Evolutionary conservation across 2,888 invertebrate genomes (phyloP).

Genomic region (Prosapia bicincta): DNA sequence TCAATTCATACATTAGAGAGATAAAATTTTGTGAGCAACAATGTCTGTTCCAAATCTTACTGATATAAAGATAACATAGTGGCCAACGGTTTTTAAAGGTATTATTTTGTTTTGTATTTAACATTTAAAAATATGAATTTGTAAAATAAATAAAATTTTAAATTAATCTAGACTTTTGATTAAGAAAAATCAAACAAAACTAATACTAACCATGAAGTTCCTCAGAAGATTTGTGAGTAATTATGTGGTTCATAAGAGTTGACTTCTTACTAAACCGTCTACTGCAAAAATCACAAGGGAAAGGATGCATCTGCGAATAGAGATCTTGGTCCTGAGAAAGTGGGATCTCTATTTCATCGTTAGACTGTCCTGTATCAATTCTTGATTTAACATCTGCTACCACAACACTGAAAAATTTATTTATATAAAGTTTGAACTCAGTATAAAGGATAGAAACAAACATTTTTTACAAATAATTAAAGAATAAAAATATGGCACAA

Average conservation of each 20-base stretch:
- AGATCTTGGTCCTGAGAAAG: constrained; percentile 69
- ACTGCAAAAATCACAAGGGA: constrained; percentile 84
- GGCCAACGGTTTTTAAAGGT: too few species aligned
- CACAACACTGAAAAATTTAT: constrained; percentile 23
- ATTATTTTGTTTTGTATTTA: too few species aligned
- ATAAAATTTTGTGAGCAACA: too few species aligned
- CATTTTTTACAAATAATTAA: too few species aligned
- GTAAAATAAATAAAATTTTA: too few species aligned
- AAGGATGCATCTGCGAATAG: constrained; percentile 51
- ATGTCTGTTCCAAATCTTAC: too few species aligned
- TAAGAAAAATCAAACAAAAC: too few species aligned
- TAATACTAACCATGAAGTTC: constrained; percentile 61
- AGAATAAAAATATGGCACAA: too few species aligned
- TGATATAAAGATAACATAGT: too few species aligned
- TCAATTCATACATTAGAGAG: too few species aligned
- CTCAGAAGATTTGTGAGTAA: constrained; percentile 74
- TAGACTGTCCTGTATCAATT: constrained; percentile 10
- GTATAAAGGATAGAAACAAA: constrained; percentile 52
- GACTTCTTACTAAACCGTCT: constrained; percentile 78
- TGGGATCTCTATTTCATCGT: constrained; percentile 66
- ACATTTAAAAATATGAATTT: too few species aligned
- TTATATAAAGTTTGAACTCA: background rate
- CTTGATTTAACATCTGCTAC: constrained; percentile 21
- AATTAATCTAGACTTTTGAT: too few species aligned
- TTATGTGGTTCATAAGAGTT: constrained; percentile 82